These are phyloP conservation scores for Lagodon rhomboides DNA, from an alignment of 2,797 vertebrate genomes.

Conservation along the genomic window DNA sequence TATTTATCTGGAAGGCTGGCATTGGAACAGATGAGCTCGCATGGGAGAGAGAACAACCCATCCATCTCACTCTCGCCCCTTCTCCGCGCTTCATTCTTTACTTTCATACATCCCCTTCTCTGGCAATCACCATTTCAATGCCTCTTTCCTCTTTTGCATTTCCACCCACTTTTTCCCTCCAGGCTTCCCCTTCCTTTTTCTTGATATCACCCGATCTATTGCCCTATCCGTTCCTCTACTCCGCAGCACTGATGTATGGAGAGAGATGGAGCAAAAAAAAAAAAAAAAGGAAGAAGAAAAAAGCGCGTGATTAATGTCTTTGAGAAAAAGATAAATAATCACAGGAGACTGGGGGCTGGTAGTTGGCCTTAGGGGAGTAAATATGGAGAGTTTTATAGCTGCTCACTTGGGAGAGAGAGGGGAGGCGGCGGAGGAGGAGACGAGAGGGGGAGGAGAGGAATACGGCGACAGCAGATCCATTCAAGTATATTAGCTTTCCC, in stretches of 20 bases:
- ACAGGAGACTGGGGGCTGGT: constrained; percentile 86
- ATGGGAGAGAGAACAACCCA: constrained; percentile 72
- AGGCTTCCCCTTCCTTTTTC: constrained; percentile 76
- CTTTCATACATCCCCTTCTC: constrained; percentile 76
- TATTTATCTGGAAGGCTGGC: constrained; percentile 79
- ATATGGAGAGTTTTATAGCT: constrained; percentile 88
- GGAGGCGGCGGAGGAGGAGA: constrained; percentile 72
- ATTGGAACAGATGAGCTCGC: constrained; percentile 79
- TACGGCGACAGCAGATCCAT: constrained; percentile 83
- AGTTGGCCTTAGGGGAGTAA: constrained; percentile 87
- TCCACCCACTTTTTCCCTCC: constrained; percentile 79
- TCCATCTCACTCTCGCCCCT: constrained; percentile 76
- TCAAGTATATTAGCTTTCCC: constrained; percentile 83
- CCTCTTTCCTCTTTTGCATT: constrained; percentile 79
- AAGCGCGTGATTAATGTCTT: constrained; percentile 84
- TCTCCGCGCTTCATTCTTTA: constrained; percentile 76
- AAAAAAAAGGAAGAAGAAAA: constrained; percentile 51
- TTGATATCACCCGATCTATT: constrained; percentile 80
- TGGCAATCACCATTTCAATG: constrained; percentile 83
- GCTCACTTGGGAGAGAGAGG: constrained; percentile 80
- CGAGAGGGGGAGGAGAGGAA: constrained; percentile 73
- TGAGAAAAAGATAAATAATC: constrained; percentile 87
- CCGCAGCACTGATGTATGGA: constrained; percentile 73
- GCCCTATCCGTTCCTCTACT: constrained; percentile 61
- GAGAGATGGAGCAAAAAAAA: constrained; percentile 60